A percentile compares a stretch with the other conserved stretches of the same genome.
Evolutionary conservation across 2,888 invertebrate genomes (phyloP).

Genomic region (Apeira syringaria): DNA sequence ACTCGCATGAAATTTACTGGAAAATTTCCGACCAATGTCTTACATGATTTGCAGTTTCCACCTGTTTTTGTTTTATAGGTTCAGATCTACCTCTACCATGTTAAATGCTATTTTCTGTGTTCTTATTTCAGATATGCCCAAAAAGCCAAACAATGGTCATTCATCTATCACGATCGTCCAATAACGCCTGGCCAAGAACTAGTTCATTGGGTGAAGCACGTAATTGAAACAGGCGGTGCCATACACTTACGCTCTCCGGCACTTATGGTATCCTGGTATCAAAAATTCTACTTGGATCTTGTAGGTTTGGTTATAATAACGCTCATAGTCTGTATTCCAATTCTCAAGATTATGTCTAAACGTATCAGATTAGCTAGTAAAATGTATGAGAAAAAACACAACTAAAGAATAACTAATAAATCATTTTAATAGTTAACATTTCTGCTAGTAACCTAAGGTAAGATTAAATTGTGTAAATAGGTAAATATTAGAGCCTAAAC

Average conservation of each 20-base stretch:
- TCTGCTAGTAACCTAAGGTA: no score
- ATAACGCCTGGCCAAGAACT: constrained; percentile 33
- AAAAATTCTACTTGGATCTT: constrained; percentile 38
- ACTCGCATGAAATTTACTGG: no score
- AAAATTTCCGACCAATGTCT: no score
- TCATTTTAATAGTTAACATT: no score
- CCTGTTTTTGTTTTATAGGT: no score
- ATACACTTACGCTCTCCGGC: constrained; percentile 39
- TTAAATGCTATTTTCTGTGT: no score
- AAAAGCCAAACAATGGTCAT: constrained; percentile 37
- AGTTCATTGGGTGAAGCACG: constrained; percentile 41
- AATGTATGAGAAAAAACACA: constrained; percentile 16
- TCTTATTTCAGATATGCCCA: constrained; percentile 27
- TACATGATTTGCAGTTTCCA: no score
- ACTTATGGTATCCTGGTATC: constrained; percentile 36
- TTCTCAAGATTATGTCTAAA: constrained; percentile 9
- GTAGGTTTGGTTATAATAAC: constrained; percentile 19
- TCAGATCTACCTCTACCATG: no score
- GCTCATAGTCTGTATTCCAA: constrained; percentile 1
- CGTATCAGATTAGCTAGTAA: constrained; percentile 5
- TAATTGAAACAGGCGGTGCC: constrained; percentile 34
- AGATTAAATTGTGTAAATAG: no score
- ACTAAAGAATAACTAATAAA: no score
- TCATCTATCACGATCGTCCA: constrained; percentile 41
- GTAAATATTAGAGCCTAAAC: no score